phyloP scores from a whole-genome alignment of 2,888 invertebrate species.

The Tupiocoris notatus region DNA sequence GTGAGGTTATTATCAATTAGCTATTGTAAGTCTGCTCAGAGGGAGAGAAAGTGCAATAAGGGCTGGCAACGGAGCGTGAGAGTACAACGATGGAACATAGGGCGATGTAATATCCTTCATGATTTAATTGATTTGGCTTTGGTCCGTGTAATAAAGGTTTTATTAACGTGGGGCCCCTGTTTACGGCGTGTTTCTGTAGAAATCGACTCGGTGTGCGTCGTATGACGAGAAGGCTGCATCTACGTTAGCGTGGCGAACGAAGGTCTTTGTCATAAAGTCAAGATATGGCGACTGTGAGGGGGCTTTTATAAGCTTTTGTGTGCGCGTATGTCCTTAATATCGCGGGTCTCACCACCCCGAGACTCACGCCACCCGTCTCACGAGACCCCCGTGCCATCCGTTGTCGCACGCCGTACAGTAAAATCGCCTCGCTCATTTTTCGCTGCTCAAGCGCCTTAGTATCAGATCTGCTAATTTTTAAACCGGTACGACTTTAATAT shows the following conservation, averaged over 20 bases:
- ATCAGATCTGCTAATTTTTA: too few relatives aligned
- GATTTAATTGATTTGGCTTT: slow-evolving; percentile 36
- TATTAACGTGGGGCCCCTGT: slow-evolving; percentile 29
- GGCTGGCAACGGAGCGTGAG: not conserved
- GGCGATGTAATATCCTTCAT: slow-evolving; percentile 28
- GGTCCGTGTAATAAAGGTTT: slow-evolving; percentile 37
- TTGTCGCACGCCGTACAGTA: not conserved
- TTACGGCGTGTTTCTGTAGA: slow-evolving; percentile 25
- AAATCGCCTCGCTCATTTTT: too few relatives aligned
- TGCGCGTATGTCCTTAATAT: slow-evolving; percentile 32
- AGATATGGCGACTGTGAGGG: slow-evolving; percentile 41
- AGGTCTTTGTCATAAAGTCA: slow-evolving; percentile 37
- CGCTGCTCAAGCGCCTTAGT: too few relatives aligned
- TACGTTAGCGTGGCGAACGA: not conserved
- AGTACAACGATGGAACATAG: not conserved
- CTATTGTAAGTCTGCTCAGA: slow-evolving; percentile 20
- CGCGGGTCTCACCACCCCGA: not conserved
- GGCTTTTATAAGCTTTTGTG: slow-evolving; percentile 37
- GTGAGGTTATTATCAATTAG: slow-evolving; percentile 34
- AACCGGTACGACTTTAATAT: too few relatives aligned
- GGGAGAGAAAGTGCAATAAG: slow-evolving; percentile 3
- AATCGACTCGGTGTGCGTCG: slow-evolving; percentile 6
- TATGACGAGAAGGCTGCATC: not conserved
- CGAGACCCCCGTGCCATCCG: not conserved
- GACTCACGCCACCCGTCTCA: not conserved